These are phyloP conservation scores for Myrmecobius fasciatus DNA, from an alignment of 2,113 vertebrate genomes.

Conservation along the genomic window DNA sequence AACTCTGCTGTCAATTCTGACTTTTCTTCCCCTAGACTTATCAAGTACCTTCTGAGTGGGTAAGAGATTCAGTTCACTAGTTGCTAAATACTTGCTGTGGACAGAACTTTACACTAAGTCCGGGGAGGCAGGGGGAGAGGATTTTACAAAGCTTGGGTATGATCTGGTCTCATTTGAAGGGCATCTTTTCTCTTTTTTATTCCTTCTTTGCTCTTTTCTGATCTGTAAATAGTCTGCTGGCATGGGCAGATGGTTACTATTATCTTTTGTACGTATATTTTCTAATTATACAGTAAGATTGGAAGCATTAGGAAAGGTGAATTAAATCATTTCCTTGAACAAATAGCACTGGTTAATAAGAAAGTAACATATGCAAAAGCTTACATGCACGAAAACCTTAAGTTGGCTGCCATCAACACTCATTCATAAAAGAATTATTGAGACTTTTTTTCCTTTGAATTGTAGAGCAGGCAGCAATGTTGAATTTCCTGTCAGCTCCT, in stretches of 20 bases:
- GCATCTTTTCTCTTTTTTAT: neutral
- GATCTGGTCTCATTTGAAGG: neutral
- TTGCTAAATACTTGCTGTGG: neutral
- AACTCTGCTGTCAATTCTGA: neutral
- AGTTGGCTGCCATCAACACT: neutral
- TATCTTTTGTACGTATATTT: neutral
- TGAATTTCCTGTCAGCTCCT: constrained; percentile 71
- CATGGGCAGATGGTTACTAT: neutral
- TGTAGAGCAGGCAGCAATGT: constrained; percentile 56
- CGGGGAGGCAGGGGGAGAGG: too few species aligned
- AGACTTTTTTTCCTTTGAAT: constrained; percentile 32
- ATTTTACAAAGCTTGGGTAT: neutral
- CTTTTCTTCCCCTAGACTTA: neutral
- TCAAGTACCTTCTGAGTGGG: neutral
- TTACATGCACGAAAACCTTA: neutral
- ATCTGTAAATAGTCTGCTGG: neutral
- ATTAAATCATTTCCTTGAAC: constrained; percentile 45
- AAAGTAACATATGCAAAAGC: neutral
- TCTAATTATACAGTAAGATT: neutral
- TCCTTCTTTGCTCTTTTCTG: neutral
- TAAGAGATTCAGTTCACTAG: neutral
- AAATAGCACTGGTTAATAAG: constrained; percentile 45
- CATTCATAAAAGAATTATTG: constrained; percentile 40
- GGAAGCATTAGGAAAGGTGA: constrained; percentile 23
- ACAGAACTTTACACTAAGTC: neutral